Evolutionary conservation across 2,888 invertebrate genomes (phyloP).

Genomic region (Helicoverpa assulta): DNA sequence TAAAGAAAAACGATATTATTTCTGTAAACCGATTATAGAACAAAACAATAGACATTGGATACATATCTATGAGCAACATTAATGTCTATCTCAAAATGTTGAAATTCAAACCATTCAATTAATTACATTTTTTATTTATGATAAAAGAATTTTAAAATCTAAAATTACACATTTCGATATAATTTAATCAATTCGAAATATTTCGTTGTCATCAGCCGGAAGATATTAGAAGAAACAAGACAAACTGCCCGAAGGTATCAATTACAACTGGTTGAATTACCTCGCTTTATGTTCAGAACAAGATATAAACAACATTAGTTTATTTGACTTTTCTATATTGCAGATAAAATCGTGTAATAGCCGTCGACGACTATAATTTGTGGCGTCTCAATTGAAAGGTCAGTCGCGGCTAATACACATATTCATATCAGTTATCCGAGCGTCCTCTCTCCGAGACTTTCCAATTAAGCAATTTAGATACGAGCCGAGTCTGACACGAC

Average conservation of each 20-base stretch:
- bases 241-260: conserved; percentile 70
- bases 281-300: conserved; percentile 72
- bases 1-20: not conserved
- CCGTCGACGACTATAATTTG: conserved; percentile 69
- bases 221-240: conserved; percentile 69
- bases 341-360: conserved; percentile 79
- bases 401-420: conserved; percentile 73
- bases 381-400: conserved; percentile 80
- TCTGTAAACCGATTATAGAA: not conserved
- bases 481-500: conserved; percentile 81
- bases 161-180: conserved; percentile 35
- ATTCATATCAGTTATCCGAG: conserved; percentile 79
- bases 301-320: conserved; percentile 75
- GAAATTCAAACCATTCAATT: not conserved
- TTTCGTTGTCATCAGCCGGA: conserved; percentile 65
- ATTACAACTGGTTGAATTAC: conserved; percentile 74
- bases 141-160: conserved; percentile 12
- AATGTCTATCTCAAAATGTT: not conserved
- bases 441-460: conserved; percentile 82
- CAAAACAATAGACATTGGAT: too few species aligned
- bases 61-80: not conserved
- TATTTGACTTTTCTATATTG: conserved; percentile 75
- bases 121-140: conserved; percentile 5
- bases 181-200: conserved; percentile 60
- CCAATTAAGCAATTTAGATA: conserved; percentile 91